These are phyloP conservation scores for Vireo altiloquus DNA, from an alignment of 2,113 vertebrate genomes.

Conservation along the genomic window DNA sequence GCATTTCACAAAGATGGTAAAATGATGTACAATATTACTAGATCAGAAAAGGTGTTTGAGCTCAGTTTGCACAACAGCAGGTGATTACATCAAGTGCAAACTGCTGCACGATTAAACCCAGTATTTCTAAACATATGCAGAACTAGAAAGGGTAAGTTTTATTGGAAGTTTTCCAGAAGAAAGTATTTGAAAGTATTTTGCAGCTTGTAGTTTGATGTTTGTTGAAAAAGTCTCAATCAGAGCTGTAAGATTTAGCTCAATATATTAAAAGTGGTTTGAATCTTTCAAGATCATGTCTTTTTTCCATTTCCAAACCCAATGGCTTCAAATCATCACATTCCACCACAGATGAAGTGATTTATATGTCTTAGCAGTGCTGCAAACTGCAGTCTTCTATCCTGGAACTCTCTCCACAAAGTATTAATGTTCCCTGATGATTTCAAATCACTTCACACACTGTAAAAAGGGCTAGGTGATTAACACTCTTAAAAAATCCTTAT, in stretches of 20 bases:
- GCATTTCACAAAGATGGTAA: background rate
- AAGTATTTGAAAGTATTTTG: conserved; percentile 17
- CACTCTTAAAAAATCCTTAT: background rate
- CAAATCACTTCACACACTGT: background rate
- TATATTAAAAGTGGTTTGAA: background rate
- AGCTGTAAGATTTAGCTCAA: background rate
- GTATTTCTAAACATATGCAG: background rate
- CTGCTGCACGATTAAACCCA: background rate
- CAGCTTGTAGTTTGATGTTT: conserved; percentile 1
- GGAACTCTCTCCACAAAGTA: background rate
- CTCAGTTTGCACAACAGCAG: background rate
- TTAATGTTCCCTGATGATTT: conserved; percentile 6
- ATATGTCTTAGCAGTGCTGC: background rate
- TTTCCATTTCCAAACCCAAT: background rate
- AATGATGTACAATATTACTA: background rate
- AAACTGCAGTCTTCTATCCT: background rate
- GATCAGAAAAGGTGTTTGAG: background rate
- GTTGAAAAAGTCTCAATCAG: background rate
- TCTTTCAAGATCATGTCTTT: conserved; percentile 10
- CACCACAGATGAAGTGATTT: background rate
- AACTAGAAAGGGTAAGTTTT: background rate
- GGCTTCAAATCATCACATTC: conserved; percentile 10
- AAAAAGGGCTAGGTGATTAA: conserved; percentile 40
- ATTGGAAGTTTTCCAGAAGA: background rate
- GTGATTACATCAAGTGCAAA: background rate